Evolutionary conservation across 2,113 vertebrate genomes (phyloP).

Genomic region (Brevimyrus niger): DNA sequence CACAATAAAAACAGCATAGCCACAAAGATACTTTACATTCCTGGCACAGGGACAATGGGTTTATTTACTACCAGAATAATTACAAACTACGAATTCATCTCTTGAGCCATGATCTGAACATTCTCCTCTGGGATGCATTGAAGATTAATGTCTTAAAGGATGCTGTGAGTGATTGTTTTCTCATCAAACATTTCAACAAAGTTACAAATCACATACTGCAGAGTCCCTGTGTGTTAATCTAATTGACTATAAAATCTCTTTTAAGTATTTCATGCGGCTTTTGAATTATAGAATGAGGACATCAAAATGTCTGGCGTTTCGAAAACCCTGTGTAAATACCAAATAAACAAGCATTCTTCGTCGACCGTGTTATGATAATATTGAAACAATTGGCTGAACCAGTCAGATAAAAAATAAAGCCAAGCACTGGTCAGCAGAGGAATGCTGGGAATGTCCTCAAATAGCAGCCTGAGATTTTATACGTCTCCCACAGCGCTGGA

Average conservation of each 20-base stretch:
- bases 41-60: neutral
- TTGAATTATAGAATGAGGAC: neutral
- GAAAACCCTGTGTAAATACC: neutral
- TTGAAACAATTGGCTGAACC: neutral
- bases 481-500: constrained; percentile 4
- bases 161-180: neutral
- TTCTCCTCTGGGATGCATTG: neutral
- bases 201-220: neutral
- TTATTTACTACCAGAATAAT: neutral
- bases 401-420: neutral
- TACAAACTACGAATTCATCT: neutral
- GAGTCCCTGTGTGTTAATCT: neutral
- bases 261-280: neutral
- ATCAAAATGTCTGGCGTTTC: neutral
- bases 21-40: neutral
- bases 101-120: neutral
- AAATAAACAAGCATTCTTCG: neutral
- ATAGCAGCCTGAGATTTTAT: constrained; percentile 1
- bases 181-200: neutral
- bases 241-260: neutral
- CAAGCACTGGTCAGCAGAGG: constrained; percentile 5
- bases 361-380: neutral
- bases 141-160: neutral
- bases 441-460: constrained; percentile 28
- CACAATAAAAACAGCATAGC: neutral